These are phyloP conservation scores for Lepisosteus oculatus DNA, from an alignment of 2,113 vertebrate genomes.

Conservation along the genomic window DNA sequence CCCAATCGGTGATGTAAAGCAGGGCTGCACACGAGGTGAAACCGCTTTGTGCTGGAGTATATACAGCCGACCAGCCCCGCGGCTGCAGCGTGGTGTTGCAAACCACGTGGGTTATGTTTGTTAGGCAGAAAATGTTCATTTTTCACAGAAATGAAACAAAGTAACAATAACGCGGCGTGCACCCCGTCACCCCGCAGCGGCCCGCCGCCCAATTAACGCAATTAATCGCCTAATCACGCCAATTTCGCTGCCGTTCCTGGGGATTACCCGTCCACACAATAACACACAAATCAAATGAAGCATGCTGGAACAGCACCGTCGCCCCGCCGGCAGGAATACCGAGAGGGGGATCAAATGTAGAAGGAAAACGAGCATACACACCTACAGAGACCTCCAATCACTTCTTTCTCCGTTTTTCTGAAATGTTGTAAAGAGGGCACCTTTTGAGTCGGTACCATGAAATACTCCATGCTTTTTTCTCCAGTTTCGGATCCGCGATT, in stretches of 20 bases:
- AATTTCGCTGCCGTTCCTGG: constrained; percentile 32
- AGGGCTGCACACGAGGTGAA: constrained; percentile 14
- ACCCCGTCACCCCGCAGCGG: not conserved
- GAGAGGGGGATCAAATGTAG: constrained; percentile 1
- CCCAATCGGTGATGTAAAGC: not conserved
- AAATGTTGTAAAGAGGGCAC: constrained; percentile 93
- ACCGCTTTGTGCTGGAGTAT: constrained; percentile 31
- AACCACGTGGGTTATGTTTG: constrained; percentile 93
- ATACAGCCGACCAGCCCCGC: constrained; percentile 32
- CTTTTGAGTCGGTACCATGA: constrained; percentile 96
- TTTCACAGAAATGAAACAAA: constrained; percentile 57
- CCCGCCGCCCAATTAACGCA: not conserved
- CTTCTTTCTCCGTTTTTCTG: constrained; percentile 96
- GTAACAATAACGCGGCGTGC: constrained; percentile 7
- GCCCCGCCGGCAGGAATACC: constrained; percentile 40
- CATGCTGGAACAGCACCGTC: constrained; percentile 53
- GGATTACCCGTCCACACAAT: constrained; percentile 61
- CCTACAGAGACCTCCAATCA: constrained; percentile 94
- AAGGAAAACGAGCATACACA: constrained; percentile 58
- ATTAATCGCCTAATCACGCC: constrained; percentile 18
- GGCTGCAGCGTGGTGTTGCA: constrained; percentile 65
- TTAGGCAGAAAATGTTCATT: constrained; percentile 70
- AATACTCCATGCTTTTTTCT: constrained; percentile 89
- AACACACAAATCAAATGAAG: constrained; percentile 54
- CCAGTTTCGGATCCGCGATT: constrained; percentile 55